phyloP scores from a whole-genome alignment of 2,797 vertebrate species.

The Hyperoplus lanceolatus region DNA sequence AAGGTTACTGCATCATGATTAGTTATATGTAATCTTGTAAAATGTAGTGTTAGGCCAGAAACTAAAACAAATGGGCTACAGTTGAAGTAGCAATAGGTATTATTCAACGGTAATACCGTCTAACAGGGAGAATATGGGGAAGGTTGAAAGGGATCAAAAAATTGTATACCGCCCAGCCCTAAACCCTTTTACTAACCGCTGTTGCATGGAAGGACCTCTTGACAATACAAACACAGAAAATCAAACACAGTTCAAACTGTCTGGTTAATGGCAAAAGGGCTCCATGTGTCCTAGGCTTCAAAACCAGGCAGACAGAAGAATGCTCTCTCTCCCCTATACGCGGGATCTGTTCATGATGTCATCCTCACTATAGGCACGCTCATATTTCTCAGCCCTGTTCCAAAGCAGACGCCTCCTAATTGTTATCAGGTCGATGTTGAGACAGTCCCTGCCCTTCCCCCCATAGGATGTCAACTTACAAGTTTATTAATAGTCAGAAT shows the following conservation, averaged over 20 bases:
- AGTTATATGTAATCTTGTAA: no score
- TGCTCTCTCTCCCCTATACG: conserved; percentile 14
- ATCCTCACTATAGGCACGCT: conserved; percentile 32
- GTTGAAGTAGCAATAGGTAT: no score
- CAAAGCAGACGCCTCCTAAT: conserved; percentile 65
- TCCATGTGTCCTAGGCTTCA: conserved; percentile 18
- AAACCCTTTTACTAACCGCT: conserved; percentile 25
- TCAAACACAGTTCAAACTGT: conserved; percentile 35
- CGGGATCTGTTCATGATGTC: conserved; percentile 57
- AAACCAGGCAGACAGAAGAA: conserved; percentile 25
- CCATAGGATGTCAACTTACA: no score
- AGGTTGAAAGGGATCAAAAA: no score
- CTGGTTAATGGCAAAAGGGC: conserved; percentile 19
- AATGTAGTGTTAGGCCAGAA: no score
- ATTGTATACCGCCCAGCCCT: no score
- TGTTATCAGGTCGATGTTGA: conserved; percentile 63
- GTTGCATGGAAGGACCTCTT: conserved; percentile 31
- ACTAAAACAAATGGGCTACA: no score
- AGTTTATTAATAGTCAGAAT: no score
- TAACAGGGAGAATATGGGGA: no score
- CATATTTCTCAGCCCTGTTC: conserved; percentile 52
- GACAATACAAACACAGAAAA: conserved; percentile 32
- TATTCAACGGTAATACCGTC: no score
- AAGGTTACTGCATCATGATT: no score
- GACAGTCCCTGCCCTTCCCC: conserved; percentile 30